Conservation (phyloP, 2,888 invertebrate species). For the Aleiodes alternator region DNA sequence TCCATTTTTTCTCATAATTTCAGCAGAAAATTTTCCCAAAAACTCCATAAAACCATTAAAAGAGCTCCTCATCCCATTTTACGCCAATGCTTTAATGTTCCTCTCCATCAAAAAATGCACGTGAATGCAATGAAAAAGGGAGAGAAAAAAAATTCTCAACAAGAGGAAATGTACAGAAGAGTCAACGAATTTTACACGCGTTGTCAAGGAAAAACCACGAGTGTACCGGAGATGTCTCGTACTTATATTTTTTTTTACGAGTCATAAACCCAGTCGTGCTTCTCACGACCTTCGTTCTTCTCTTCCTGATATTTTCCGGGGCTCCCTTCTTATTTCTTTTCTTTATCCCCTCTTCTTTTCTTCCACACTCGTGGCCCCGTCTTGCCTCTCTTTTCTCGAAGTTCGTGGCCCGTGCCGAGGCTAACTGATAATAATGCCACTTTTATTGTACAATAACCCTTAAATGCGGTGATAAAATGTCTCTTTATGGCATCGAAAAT, state of each 20-base stretch:
- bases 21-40: too few species aligned
- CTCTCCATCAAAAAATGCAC: too few species aligned
- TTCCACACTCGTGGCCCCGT: conserved; percentile 28
- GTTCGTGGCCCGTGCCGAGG: conserved; percentile 59
- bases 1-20: too few species aligned
- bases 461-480: conserved; percentile 73
- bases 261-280: conserved; percentile 73
- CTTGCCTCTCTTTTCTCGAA: conserved; percentile 30
- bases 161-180: too few species aligned
- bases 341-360: background rate
- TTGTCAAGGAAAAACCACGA: conserved; percentile 42
- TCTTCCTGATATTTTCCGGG: conserved; percentile 30
- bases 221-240: conserved; percentile 64
- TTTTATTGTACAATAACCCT: conserved; percentile 75
- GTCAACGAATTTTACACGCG: conserved; percentile 29
- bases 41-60: too few species aligned
- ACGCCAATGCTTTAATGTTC: too few species aligned
- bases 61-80: too few species aligned
- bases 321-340: background rate
- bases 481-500: conserved; percentile 73
- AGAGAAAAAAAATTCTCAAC: background rate
- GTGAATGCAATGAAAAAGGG: background rate
- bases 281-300: conserved; percentile 65
- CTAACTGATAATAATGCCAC: conserved; percentile 75
- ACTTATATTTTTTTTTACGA: conserved; percentile 67